Percentiles rank a stretch among this genome's conserved stretches.
Conservation (phyloP, 2,113 vertebrate species). For the Phrynosoma blainvillii region DNA sequence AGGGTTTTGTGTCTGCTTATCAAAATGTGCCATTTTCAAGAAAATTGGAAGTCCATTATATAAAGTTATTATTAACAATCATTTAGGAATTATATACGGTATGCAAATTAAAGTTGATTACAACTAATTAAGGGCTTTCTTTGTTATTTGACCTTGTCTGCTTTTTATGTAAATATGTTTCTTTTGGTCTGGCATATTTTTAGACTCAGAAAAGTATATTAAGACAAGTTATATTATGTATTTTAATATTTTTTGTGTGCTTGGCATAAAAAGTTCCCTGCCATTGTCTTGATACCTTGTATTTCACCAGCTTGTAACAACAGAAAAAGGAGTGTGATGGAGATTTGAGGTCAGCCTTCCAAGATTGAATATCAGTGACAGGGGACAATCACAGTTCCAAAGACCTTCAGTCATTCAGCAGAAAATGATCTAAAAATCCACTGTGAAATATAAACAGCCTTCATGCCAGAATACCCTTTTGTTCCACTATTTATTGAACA, state of each 20-base stretch:
- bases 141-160: constrained; percentile 99
- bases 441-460: constrained; percentile 67
- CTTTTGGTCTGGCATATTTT: constrained; percentile 91
- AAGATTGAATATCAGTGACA: constrained; percentile 31
- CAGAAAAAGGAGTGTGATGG: constrained; percentile 13
- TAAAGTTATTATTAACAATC: constrained; percentile 99
- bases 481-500: constrained; percentile 74
- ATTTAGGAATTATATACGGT: constrained; percentile 96
- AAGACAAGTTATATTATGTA: constrained; percentile 89
- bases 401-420: constrained; percentile 52
- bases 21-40: constrained; percentile 98
- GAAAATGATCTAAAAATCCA: constrained; percentile 50
- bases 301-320: constrained; percentile 57
- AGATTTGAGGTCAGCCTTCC: constrained; percentile 43
- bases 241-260: constrained; percentile 84
- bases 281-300: constrained; percentile 74
- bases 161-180: constrained; percentile 99
- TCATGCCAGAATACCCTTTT: constrained; percentile 73
- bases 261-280: constrained; percentile 63
- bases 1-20: constrained; percentile 97
- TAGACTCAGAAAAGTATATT: constrained; percentile 90
- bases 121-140: constrained; percentile 99
- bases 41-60: constrained; percentile 99
- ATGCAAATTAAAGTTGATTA: constrained; percentile 99
- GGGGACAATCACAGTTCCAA: constrained; percentile 48